Evolutionary conservation across 1,140 invertebrate genomes (phyloP).

Genomic region (Helicoverpa zea): DNA sequence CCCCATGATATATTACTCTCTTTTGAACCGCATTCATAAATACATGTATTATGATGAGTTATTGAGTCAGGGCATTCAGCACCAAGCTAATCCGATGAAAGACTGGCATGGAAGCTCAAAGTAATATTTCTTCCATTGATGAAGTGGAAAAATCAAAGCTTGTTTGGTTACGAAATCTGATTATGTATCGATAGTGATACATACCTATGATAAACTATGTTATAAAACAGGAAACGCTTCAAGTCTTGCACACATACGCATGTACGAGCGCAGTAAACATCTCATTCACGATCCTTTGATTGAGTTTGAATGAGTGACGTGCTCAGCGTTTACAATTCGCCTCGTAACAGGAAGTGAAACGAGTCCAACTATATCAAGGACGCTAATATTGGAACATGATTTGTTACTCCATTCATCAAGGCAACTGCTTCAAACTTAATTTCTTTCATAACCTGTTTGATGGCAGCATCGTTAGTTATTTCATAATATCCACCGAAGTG

Average conservation of each 20-base stretch:
- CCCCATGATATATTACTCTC: constrained; percentile 15
- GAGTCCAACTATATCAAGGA: constrained; percentile 81
- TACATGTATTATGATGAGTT: constrained; percentile 7
- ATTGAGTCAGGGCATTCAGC: background rate
- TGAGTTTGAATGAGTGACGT: constrained; percentile 83
- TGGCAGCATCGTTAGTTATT: constrained; percentile 7
- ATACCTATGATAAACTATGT: constrained; percentile 44
- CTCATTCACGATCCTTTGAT: constrained; percentile 84
- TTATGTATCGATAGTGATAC: constrained; percentile 32
- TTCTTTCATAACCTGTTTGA: constrained; percentile 47
- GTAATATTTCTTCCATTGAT: constrained; percentile 9
- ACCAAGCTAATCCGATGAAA: background rate
- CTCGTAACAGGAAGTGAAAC: constrained; percentile 81
- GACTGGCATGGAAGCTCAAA: background rate
- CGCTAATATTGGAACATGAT: constrained; percentile 75
- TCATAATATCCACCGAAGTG: background rate
- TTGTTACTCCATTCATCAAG: constrained; percentile 61
- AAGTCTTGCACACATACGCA: constrained; percentile 71
- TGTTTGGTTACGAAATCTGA: constrained; percentile 30
- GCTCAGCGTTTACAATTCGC: constrained; percentile 77
- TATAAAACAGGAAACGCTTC: constrained; percentile 77
- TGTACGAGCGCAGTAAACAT: constrained; percentile 73
- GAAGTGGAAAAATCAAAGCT: constrained; percentile 45
- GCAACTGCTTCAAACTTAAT: constrained; percentile 40
- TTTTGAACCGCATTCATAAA: constrained; percentile 23